Evolutionary conservation across 2,888 invertebrate species (phyloP).

Genomic region (Ametastegia equiseti): DNA sequence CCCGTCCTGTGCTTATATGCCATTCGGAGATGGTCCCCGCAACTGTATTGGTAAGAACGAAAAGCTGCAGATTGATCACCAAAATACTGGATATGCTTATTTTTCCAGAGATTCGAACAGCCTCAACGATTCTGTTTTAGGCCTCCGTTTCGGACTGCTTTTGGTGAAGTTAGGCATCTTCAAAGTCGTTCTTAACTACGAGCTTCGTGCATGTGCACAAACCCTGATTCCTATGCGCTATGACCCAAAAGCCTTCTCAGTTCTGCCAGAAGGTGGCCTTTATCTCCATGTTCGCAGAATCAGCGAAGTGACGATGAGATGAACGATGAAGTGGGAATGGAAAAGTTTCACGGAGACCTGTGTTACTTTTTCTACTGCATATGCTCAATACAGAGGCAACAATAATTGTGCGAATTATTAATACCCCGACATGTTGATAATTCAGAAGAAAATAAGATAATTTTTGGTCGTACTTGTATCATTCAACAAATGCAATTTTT

Average conservation of each 20-base stretch:
- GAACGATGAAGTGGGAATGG: too few species aligned
- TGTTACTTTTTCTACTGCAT: too few species aligned
- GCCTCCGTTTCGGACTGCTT: slow-evolving; percentile 5
- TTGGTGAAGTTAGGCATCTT: background rate
- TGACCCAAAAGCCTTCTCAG: slow-evolving; percentile 51
- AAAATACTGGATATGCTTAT: background rate
- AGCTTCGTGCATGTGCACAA: background rate
- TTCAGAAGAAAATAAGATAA: too few species aligned
- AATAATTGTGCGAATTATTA: too few species aligned
- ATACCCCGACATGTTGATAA: too few species aligned
- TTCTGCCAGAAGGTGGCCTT: slow-evolving; percentile 52
- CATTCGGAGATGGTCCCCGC: slow-evolving; percentile 75
- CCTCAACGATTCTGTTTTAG: background rate
- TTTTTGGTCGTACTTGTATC: too few species aligned
- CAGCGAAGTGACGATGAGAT: too few species aligned
- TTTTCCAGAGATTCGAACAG: too few species aligned
- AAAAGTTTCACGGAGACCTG: too few species aligned
- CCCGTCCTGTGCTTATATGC: slow-evolving; percentile 70
- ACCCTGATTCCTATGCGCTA: slow-evolving; percentile 52
- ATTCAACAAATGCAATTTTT: too few species aligned
- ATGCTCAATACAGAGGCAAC: too few species aligned
- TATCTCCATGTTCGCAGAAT: background rate
- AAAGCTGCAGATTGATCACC: too few species aligned
- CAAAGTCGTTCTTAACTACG: background rate
- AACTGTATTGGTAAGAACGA: slow-evolving; percentile 72